Evolutionary conservation across 2,888 invertebrate species (phyloP).

Genomic region (Dasysyrphus tricinctus): DNA sequence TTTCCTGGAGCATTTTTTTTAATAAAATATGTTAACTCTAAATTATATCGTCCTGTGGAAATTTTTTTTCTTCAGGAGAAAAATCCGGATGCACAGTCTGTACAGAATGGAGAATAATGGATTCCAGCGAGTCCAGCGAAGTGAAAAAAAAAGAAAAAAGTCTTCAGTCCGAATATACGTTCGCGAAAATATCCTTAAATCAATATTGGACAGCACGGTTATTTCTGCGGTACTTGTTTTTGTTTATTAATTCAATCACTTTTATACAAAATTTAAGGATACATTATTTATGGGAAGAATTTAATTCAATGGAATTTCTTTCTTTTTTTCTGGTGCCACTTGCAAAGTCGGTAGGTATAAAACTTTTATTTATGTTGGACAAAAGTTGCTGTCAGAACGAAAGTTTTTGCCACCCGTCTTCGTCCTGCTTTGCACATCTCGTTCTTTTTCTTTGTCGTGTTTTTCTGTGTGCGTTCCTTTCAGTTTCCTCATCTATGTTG

Average conservation of each 20-base stretch:
- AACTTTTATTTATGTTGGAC: conserved; percentile 83
- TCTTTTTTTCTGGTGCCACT: conserved; percentile 66
- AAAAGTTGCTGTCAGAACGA: conserved; percentile 81
- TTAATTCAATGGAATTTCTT: conserved; percentile 50
- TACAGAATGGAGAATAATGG: conserved; percentile 69
- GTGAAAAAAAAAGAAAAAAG: conserved; percentile 34
- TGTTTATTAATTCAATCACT: conserved; percentile 39
- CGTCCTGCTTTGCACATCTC: conserved; percentile 74
- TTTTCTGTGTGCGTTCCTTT: conserved; percentile 74
- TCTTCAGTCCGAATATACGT: conserved; percentile 63
- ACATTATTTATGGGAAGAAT: conserved; percentile 38
- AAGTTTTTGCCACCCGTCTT: conserved; percentile 80
- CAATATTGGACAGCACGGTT: conserved; percentile 70
- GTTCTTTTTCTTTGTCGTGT: conserved; percentile 74
- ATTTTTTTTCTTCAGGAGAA: conserved; percentile 29
- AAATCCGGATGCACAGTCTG: conserved; percentile 72
- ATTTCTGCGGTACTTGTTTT: conserved; percentile 58
- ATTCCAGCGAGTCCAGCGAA: conserved; percentile 60
- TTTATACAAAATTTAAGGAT: conserved; percentile 34
- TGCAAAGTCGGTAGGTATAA: conserved; percentile 82
- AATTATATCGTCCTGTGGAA: conserved; percentile 30
- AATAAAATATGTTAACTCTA: conserved; percentile 32
- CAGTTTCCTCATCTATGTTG: conserved; percentile 72
- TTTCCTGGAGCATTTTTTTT: conserved; percentile 52
- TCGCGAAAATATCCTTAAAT: conserved; percentile 73